phyloP scores from a whole-genome alignment of 2,888 invertebrate species.

The Carpatolechia fugitivella region DNA sequence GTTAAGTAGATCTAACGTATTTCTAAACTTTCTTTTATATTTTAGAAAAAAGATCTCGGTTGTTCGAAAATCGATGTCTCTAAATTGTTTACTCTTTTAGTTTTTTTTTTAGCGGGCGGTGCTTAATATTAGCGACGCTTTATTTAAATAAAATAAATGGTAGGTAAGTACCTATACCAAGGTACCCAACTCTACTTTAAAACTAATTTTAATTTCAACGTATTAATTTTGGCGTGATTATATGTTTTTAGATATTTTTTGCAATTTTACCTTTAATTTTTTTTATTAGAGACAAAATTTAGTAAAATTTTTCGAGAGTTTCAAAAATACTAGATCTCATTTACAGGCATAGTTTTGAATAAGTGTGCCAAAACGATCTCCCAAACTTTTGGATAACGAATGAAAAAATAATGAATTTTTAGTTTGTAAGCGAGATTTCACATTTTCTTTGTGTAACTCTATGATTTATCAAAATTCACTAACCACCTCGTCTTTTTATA shows the following conservation, averaged over 20 bases:
- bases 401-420: slow-evolving; percentile 39
- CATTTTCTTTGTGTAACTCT: slow-evolving; percentile 42
- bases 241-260: slow-evolving; percentile 22
- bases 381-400: slow-evolving; percentile 57
- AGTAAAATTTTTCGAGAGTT: slow-evolving; percentile 43
- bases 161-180: slow-evolving; percentile 51
- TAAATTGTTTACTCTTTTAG: slow-evolving; percentile 7
- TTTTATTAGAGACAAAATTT: slow-evolving; percentile 49
- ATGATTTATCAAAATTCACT: slow-evolving; percentile 40
- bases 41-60: slow-evolving; percentile 55
- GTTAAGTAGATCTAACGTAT: slow-evolving; percentile 56
- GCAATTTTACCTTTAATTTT: slow-evolving; percentile 41
- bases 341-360: slow-evolving; percentile 47
- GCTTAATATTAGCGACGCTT: slow-evolving; percentile 59
- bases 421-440: slow-evolving; percentile 44
- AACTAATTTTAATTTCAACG: slow-evolving; percentile 36
- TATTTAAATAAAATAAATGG: slow-evolving; percentile 26
- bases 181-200: slow-evolving; percentile 40
- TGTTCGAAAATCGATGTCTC: not conserved
- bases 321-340: slow-evolving; percentile 66
- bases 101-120: slow-evolving; percentile 59
- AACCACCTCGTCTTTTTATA: slow-evolving; percentile 38
- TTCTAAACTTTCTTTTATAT: slow-evolving; percentile 34
- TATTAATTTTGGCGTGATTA: slow-evolving; percentile 66
- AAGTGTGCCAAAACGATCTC: slow-evolving; percentile 67